Conservation (phyloP, 2,113 vertebrate genomes). For the Calonectris borealis region DNA sequence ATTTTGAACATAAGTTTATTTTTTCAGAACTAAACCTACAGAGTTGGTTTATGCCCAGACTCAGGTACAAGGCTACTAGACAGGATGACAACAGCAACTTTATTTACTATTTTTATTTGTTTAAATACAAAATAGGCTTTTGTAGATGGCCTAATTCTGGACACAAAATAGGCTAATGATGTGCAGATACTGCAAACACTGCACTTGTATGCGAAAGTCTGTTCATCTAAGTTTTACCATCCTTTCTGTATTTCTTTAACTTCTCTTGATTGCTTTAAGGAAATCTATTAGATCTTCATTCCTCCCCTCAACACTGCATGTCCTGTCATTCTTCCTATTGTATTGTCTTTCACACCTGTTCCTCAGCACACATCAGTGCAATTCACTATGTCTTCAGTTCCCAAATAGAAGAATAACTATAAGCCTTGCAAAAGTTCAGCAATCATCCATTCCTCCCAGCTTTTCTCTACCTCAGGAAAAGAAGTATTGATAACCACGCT, state of each 20-base stretch:
- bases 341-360: background rate
- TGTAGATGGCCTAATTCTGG: background rate
- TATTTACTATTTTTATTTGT: background rate
- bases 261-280: background rate
- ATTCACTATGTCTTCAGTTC: background rate
- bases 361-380: background rate
- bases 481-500: background rate
- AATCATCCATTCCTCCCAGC: background rate
- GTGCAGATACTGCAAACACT: background rate
- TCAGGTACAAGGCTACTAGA: background rate
- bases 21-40: background rate
- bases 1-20: background rate
- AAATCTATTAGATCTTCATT: background rate
- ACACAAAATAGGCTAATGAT: background rate
- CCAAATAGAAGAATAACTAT: background rate
- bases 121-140: background rate
- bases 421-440: background rate
- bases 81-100: background rate
- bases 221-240: background rate
- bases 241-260: background rate
- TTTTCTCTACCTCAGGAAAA: background rate
- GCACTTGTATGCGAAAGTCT: background rate
- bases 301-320: background rate
- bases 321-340: background rate
- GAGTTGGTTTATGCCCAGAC: background rate